phyloP scores from a whole-genome alignment of 2,797 vertebrate genomes.

The Myotis findleyi region DNA sequence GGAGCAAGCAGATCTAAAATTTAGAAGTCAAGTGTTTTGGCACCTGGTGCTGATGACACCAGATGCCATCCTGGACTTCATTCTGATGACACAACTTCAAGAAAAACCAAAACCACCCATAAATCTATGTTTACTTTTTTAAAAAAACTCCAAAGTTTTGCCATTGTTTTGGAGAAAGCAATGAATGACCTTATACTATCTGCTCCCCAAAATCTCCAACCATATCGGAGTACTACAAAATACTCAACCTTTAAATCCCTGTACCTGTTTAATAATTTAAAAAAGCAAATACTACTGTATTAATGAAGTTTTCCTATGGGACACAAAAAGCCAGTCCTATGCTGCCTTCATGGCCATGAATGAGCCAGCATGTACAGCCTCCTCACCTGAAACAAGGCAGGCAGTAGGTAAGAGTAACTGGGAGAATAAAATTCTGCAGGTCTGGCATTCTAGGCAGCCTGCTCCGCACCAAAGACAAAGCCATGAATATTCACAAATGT shows the following conservation, averaged over 20 bases:
- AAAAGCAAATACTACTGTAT: not conserved
- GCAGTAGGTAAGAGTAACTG: not conserved
- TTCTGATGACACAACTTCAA: constrained; percentile 15
- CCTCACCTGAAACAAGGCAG: not conserved
- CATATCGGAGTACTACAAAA: not conserved
- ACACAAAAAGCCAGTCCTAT: not conserved
- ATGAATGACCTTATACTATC: not conserved
- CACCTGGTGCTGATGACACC: not conserved
- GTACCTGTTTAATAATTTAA: not conserved
- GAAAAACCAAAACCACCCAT: not conserved
- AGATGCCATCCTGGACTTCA: not conserved
- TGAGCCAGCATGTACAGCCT: not conserved
- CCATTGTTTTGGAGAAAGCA: constrained; percentile 17
- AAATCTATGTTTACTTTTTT: not conserved
- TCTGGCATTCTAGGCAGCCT: not conserved
- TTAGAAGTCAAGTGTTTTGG: not conserved
- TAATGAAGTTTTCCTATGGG: not conserved
- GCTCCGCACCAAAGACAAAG: not conserved
- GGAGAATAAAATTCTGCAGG: not conserved
- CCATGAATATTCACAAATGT: not conserved
- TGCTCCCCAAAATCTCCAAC: not conserved
- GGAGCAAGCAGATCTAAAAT: not conserved
- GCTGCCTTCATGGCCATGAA: not conserved
- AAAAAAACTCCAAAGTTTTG: not conserved
- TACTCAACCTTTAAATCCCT: not conserved